Percentiles rank a stretch among this genome's conserved stretches.
Conservation (phyloP, 2,797 vertebrate genomes). For the Sebastes steindachneri region DNA sequence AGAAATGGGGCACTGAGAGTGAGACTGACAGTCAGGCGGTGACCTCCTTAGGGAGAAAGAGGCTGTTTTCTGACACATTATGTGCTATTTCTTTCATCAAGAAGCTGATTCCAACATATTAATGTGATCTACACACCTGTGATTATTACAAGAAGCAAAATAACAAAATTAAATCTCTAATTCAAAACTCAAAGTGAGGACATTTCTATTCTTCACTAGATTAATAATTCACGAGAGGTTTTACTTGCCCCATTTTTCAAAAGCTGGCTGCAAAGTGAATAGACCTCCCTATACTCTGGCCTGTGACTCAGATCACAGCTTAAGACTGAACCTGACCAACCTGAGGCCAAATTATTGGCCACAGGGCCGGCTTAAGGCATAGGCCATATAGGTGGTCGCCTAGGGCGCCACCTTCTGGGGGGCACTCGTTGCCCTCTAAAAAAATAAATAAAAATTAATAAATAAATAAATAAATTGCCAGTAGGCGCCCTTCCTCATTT, state of each 20-base stretch:
- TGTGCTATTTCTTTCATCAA: conserved; percentile 42
- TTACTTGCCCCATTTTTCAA: conserved; percentile 13
- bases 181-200: not conserved
- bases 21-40: conserved; percentile 47
- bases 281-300: not conserved
- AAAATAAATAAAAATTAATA: too few relatives aligned
- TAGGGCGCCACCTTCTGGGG: too few relatives aligned
- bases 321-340: not conserved
- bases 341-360: not conserved
- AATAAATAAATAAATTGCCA: too few relatives aligned
- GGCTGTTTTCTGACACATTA: conserved; percentile 12
- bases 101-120: not conserved
- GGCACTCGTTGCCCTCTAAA: too few relatives aligned
- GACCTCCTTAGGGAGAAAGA: conserved; percentile 58
- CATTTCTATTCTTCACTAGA: not conserved
- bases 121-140: not conserved
- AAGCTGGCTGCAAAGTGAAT: not conserved
- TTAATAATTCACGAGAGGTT: conserved; percentile 4
- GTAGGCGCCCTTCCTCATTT: too few relatives aligned
- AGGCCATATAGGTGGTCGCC: too few relatives aligned
- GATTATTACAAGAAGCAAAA: not conserved
- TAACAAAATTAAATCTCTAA: not conserved
- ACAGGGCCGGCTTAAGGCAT: too few relatives aligned
- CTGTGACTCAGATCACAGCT: not conserved
- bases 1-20: conserved; percentile 69